These are phyloP conservation scores for Drosophila murphyi DNA, from an alignment of 1,140 invertebrate species.

Conservation along the genomic window DNA sequence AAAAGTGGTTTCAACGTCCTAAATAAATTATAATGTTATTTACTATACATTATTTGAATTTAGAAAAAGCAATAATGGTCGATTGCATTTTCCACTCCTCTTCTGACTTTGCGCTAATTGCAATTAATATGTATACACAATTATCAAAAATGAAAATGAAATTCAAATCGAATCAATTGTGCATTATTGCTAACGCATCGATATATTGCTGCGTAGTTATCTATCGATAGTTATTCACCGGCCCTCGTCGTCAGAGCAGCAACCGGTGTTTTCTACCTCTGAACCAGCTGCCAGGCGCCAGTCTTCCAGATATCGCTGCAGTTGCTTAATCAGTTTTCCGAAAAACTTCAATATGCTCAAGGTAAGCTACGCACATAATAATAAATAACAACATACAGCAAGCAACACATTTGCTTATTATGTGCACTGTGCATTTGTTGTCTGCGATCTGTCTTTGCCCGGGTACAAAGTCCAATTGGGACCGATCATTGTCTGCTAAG, in stretches of 20 bases:
- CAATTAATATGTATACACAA: too few species aligned
- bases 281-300: neutral
- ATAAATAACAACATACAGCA: neutral
- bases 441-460: neutral
- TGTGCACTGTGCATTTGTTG: neutral
- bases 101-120: too few species aligned
- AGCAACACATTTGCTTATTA: neutral
- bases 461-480: slow-evolving; percentile 71
- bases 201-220: neutral
- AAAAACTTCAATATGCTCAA: slow-evolving; percentile 53
- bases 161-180: too few species aligned
- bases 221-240: neutral
- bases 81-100: too few species aligned
- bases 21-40: too few species aligned
- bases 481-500: slow-evolving; percentile 47
- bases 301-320: slow-evolving; percentile 33
- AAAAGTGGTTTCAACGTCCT: too few species aligned
- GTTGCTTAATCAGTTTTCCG: slow-evolving; percentile 22
- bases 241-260: slow-evolving; percentile 29
- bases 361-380: slow-evolving; percentile 40
- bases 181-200: too few species aligned
- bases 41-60: too few species aligned
- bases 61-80: too few species aligned
- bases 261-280: slow-evolving; percentile 53
- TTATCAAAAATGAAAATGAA: too few species aligned